A percentile compares a stretch with the other conserved stretches of the same genome.
Evolutionary conservation across 2,888 invertebrate genomes (phyloP).

Genomic region (Leptura quadrifasciata): DNA sequence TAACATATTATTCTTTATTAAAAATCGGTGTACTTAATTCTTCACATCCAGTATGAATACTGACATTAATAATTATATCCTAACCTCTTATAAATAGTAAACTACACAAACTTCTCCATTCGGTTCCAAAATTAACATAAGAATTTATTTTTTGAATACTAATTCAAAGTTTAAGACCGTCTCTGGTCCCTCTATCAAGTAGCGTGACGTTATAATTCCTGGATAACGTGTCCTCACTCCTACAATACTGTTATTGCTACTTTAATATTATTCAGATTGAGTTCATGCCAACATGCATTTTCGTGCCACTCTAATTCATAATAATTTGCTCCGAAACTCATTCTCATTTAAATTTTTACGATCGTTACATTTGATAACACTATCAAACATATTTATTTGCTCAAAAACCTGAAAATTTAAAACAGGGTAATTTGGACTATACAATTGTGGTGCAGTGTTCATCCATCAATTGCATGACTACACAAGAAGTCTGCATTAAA

Average conservation of each 20-base stretch:
- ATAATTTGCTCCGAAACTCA: conserved; percentile 49
- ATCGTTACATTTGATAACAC: conserved; percentile 31
- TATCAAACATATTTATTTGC: conserved; percentile 15
- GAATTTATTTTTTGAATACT: conserved; percentile 1
- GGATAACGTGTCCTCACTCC: conserved; percentile 50
- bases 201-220: conserved; percentile 50
- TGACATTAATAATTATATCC: too few relatives aligned
- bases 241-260: conserved; percentile 39
- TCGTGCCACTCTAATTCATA: conserved; percentile 54
- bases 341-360: conserved; percentile 47
- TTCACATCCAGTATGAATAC: too few relatives aligned
- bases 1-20: too few relatives aligned
- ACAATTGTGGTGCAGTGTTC: neutral
- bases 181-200: conserved; percentile 25
- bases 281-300: conserved; percentile 57
- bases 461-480: neutral
- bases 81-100: neutral
- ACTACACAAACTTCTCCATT: neutral
- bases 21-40: too few relatives aligned
- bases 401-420: neutral
- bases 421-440: neutral
- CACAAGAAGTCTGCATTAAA: neutral
- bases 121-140: neutral
- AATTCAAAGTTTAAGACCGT: conserved; percentile 2
- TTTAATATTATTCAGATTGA: conserved; percentile 57